A percentile compares a stretch with the other conserved stretches of the same genome.
Conservation (phyloP, 2,113 vertebrate genomes). For the Dermatemys mawii region DNA sequence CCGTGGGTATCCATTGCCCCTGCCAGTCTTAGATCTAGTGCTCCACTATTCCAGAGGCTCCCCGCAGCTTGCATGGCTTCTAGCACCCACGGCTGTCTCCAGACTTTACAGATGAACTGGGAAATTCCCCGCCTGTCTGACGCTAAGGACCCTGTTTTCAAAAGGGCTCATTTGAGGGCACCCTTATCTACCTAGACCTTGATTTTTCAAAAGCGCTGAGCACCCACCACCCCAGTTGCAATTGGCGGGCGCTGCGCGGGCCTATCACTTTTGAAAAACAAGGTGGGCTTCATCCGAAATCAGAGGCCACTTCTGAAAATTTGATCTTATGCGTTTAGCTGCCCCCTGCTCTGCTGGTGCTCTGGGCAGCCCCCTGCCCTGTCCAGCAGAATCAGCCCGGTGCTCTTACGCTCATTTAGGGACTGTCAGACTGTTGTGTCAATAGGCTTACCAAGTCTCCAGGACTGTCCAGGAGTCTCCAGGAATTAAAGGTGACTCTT, state of each 20-base stretch:
- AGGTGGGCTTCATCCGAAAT: background rate
- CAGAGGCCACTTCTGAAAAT: background rate
- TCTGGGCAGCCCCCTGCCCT: background rate
- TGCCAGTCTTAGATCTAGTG: background rate
- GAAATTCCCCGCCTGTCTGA: background rate
- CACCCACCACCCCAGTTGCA: background rate
- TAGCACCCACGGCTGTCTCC: background rate
- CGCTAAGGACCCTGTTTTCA: background rate
- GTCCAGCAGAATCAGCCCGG: background rate
- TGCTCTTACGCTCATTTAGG: rapidly evolving
- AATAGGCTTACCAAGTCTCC: no score
- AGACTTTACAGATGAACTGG: background rate
- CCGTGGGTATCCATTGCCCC: background rate
- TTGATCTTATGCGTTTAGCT: rapidly evolving
- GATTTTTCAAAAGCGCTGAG: background rate
- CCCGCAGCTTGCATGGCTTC: background rate
- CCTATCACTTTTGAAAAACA: background rate
- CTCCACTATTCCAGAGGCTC: background rate
- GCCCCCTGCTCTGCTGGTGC: background rate
- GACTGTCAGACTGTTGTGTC: background rate
- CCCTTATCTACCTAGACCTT: background rate
- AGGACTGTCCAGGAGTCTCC: no score
- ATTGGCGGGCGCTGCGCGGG: background rate
- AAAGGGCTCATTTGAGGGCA: background rate
- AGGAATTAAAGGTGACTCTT: no score